Evolutionary conservation across 1,140 invertebrate genomes (phyloP).

Genomic region (Panagrolaimus sp.): DNA sequence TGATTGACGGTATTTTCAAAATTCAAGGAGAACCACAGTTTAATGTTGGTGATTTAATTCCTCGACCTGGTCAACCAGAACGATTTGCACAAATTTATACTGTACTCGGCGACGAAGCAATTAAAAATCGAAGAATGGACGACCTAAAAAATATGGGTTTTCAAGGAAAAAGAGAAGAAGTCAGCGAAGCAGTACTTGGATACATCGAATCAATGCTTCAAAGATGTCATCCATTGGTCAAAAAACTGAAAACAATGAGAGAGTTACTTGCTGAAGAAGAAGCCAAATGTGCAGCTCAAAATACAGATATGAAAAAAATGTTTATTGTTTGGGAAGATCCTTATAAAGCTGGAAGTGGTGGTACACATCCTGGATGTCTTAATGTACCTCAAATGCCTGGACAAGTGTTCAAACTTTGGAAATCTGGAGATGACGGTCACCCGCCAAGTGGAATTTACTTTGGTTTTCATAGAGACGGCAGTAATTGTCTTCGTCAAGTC

Average conservation of each 20-base stretch:
- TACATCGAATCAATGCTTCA: not conserved
- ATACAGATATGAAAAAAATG: not conserved
- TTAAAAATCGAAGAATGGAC: not conserved
- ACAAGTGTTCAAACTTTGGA: not conserved
- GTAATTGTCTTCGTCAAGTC: not conserved
- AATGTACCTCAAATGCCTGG: not conserved
- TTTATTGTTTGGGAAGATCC: not conserved
- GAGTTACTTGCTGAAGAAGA: not conserved
- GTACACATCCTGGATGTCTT: not conserved
- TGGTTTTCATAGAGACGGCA: not conserved
- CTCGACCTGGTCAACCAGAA: not conserved
- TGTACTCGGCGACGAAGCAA: not conserved
- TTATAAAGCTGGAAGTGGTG: not conserved
- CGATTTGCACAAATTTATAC: not conserved
- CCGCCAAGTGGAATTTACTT: not conserved
- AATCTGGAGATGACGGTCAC: not conserved
- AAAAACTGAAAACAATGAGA: not conserved
- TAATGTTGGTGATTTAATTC: not conserved
- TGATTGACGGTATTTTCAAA: not conserved
- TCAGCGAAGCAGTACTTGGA: not conserved
- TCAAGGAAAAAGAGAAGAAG: too few species aligned
- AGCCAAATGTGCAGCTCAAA: not conserved
- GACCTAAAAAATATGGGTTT: not conserved
- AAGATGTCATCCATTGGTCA: not conserved
- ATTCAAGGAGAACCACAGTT: not conserved